Evolutionary conservation across 1,140 invertebrate genomes (phyloP), one percentile per base, ranked within the genome.

Genomic region (Dinoponera quadriceps): DNA sequence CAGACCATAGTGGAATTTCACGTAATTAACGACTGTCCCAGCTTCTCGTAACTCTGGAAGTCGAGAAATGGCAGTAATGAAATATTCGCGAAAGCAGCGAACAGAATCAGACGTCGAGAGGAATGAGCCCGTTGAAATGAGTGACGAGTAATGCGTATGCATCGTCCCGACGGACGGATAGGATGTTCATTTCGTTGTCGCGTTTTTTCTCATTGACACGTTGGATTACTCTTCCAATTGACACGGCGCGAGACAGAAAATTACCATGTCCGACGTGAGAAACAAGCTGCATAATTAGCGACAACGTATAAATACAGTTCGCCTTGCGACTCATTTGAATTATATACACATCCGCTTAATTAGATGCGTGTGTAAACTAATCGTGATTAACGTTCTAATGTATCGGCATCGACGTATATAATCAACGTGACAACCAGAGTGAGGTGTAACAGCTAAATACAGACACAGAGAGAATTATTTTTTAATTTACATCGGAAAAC

Each of bases 21-120:
- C 60, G 73, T 84, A 87, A 87, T 86, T 80, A 86, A 86, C 82
- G 69, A 62, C 62, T 84, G 65, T 80, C 29, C 59, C 9, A 38
- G 9, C 3, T 3, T 74, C 55, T 68, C 18, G 60, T 74, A 74
- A 80, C 71, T 57, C 49, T 54, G 29, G 84, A 9, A 69, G 27
- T 22, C 20, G 62, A 4, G 68, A 59, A 59, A 68, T 65, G 20
- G 29, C 62, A 69, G n/a, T 80, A 84, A 84, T 88, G 82, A 84
- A 88, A 88, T 87, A 77, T 84, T 54, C 71, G 29, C 63, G 25
- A 48, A 63, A 18, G 27, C 25, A 62, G 69, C 62, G 68, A 62
- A 66, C 57, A 33, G 59, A 85, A 83, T 38, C 33, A 33, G 60
- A 33, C 62, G 20, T 60, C 63, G 66, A 25, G 51, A 55, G 69